Conservation (phyloP, 2,797 vertebrate genomes). For the Pachyuromys duprasi region DNA sequence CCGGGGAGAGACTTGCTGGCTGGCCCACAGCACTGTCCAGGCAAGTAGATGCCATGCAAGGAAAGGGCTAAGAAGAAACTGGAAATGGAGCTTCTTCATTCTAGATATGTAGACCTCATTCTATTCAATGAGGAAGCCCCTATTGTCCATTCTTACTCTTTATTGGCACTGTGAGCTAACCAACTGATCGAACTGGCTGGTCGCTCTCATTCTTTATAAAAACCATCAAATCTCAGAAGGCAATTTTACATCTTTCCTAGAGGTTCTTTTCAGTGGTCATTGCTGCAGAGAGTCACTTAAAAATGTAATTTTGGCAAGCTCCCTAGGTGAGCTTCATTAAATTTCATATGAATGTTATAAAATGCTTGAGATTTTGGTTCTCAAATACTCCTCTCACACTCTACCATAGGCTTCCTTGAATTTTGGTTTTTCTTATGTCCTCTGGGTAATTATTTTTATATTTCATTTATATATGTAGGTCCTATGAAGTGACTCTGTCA, state of each 20-base stretch:
- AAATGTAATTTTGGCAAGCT: conserved; percentile 49
- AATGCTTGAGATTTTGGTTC: conserved; percentile 1
- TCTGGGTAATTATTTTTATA: conserved; percentile 32
- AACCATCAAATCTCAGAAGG: conserved; percentile 40
- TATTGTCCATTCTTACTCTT: conserved; percentile 34
- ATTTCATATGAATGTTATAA: conserved; percentile 50
- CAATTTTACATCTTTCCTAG: conserved; percentile 48
- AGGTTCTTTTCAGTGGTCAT: conserved; percentile 38
- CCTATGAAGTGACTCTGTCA: conserved; percentile 28
- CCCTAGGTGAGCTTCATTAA: conserved; percentile 49
- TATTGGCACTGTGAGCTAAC: neutral
- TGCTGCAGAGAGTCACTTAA: conserved; percentile 41
- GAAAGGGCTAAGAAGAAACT: neutral
- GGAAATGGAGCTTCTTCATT: neutral
- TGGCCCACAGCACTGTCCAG: neutral
- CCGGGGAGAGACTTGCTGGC: neutral
- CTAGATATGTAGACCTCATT: neutral
- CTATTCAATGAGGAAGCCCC: neutral
- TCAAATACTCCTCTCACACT: conserved; percentile 31
- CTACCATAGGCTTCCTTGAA: conserved; percentile 39
- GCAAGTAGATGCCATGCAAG: neutral
- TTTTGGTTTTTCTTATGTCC: conserved; percentile 48
- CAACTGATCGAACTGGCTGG: neutral
- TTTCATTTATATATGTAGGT: conserved; percentile 54
- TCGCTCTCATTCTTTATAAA: conserved; percentile 26